Conservation (phyloP, 2,888 invertebrate species). For the Tiphia femorata region DNA sequence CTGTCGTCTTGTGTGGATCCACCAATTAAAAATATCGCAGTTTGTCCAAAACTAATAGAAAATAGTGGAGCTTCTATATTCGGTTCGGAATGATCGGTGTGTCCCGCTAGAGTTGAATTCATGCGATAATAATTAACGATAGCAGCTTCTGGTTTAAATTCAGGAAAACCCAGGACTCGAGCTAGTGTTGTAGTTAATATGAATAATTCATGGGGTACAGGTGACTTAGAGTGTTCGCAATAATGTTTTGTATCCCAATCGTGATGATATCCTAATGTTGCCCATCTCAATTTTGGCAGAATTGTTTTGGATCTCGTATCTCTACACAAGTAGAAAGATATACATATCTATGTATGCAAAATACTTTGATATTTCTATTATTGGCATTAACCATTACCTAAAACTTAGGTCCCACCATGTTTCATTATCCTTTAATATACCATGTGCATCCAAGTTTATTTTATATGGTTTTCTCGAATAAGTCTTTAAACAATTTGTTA, state of each 20-base stretch:
- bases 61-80: constrained; percentile 89
- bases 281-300: constrained; percentile 85
- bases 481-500: constrained; percentile 80
- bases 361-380: too few species aligned
- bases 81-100: constrained; percentile 94
- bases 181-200: constrained; percentile 77
- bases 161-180: constrained; percentile 71
- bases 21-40: constrained; percentile 94
- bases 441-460: constrained; percentile 76
- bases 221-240: constrained; percentile 75
- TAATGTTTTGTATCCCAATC: constrained; percentile 97
- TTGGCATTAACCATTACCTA: constrained; percentile 62
- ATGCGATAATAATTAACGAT: constrained; percentile 97
- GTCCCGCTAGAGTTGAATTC: constrained; percentile 92
- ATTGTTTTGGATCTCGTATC: too few species aligned
- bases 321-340: too few species aligned
- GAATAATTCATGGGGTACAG: constrained; percentile 82
- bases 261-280: constrained; percentile 97
- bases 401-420: constrained; percentile 78
- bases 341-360: too few species aligned
- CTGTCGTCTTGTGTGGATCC: constrained; percentile 78
- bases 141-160: constrained; percentile 89
- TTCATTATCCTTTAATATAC: constrained; percentile 63
- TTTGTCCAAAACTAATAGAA: constrained; percentile 96
- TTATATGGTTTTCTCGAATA: constrained; percentile 82